Percentiles rank a stretch among this genome's conserved stretches.
Conservation (phyloP, 2,113 vertebrate genomes). For the Psilopogon haemacephalus region DNA sequence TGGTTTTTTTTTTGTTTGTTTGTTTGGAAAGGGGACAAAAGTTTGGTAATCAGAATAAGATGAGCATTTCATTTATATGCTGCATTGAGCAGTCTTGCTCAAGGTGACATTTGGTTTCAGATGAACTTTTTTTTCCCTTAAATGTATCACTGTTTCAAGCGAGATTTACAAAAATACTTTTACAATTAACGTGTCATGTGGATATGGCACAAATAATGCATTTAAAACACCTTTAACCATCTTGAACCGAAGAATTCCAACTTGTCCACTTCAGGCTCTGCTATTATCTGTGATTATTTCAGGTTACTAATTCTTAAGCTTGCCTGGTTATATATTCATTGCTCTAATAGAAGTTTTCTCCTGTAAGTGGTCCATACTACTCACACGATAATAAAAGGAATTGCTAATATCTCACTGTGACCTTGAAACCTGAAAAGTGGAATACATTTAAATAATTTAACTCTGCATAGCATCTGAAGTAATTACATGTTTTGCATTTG, state of each 20-base stretch:
- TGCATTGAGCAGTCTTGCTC: conserved; percentile 2
- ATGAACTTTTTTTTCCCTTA: not conserved
- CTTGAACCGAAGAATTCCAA: not conserved
- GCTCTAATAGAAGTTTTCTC: not conserved
- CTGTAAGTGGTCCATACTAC: accelerated
- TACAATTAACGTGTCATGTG: not conserved
- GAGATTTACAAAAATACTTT: not conserved
- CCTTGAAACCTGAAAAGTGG: conserved; percentile 38
- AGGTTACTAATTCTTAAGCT: not conserved
- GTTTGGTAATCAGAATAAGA: conserved; percentile 13
- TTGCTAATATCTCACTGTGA: not conserved
- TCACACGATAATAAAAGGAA: not conserved
- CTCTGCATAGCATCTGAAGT: not conserved
- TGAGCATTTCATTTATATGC: conserved; percentile 34
- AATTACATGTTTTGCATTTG: not conserved
- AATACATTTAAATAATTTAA: conserved; percentile 60
- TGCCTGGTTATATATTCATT: not conserved
- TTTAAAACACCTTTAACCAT: not conserved
- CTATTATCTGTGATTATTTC: not conserved
- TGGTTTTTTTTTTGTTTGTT: no score
- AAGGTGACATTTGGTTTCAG: conserved; percentile 46
- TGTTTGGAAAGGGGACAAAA: no score
- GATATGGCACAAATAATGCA: not conserved
- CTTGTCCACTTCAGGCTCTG: not conserved
- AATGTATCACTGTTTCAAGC: not conserved